These are phyloP conservation scores for Pterobdella sp. DNA, from an alignment of 2,888 invertebrate genomes.

Conservation along the genomic window DNA sequence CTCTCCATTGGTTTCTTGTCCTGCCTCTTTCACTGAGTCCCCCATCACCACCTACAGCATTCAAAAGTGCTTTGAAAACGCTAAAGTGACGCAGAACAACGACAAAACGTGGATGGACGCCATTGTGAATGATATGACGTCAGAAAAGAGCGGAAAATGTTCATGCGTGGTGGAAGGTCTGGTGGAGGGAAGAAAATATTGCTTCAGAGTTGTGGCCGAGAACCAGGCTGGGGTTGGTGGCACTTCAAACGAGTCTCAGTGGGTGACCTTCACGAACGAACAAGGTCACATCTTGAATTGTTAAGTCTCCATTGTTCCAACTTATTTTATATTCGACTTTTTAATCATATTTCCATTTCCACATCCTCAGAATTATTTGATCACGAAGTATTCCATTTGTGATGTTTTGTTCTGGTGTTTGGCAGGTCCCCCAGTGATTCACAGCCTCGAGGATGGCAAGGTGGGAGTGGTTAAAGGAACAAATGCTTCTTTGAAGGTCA, in stretches of 20 bases:
- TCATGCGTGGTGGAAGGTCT: conserved; percentile 20
- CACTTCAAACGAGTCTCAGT: not conserved
- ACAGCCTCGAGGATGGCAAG: not conserved
- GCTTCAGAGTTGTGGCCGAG: conserved; percentile 13
- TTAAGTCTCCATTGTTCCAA: not conserved
- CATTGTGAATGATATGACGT: not conserved
- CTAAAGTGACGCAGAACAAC: not conserved
- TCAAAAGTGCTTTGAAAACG: not conserved
- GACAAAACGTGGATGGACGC: not conserved
- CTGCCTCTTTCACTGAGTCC: not conserved
- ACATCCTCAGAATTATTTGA: not conserved
- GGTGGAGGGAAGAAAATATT: conserved; percentile 13
- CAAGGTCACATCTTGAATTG: not conserved
- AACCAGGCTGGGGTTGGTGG: conserved; percentile 21
- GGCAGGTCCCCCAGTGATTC: conserved; percentile 5
- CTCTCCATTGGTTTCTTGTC: not conserved
- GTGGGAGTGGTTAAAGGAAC: conserved; percentile 5
- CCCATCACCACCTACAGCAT: not conserved
- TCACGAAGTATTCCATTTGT: not conserved
- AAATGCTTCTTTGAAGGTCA: conserved; percentile 5
- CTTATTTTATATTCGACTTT: not conserved
- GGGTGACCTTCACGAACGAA: not conserved
- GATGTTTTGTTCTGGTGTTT: not conserved
- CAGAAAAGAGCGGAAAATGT: not conserved
- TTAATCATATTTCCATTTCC: not conserved